Evolutionary conservation across 2,113 vertebrate species (phyloP).

Genomic region (Tichodroma muraria): DNA sequence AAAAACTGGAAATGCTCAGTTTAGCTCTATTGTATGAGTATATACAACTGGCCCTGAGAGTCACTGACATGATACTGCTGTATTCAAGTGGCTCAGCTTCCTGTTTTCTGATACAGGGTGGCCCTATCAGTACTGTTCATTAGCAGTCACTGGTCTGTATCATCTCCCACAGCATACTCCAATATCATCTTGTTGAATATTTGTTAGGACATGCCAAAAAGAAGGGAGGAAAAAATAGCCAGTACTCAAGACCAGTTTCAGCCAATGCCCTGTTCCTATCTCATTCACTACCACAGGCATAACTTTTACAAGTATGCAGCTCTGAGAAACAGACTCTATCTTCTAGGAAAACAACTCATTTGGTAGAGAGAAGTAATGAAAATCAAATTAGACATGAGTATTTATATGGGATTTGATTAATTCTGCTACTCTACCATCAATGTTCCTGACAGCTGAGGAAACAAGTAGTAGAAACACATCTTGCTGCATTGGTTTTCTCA

Average conservation of each 20-base stretch:
- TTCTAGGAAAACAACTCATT: background rate
- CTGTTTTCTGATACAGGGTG: background rate
- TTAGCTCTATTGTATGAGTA: background rate
- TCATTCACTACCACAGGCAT: background rate
- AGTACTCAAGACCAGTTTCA: background rate
- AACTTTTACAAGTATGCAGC: background rate
- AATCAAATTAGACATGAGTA: background rate
- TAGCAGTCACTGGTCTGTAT: background rate
- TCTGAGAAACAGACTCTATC: background rate
- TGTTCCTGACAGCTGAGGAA: background rate
- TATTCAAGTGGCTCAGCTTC: background rate
- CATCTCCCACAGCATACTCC: background rate
- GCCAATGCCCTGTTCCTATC: background rate
- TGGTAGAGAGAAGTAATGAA: background rate
- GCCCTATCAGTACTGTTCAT: background rate
- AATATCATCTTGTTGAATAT: background rate
- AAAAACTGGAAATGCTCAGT: background rate
- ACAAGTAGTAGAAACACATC: background rate
- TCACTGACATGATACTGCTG: background rate
- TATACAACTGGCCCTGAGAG: background rate
- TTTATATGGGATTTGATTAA: background rate
- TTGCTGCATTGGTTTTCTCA: background rate
- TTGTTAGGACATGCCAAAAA: background rate
- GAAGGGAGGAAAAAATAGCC: background rate
- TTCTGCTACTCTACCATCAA: background rate